Conservation (phyloP, 2,797 vertebrate species). For the Leptodactylus fallax region DNA sequence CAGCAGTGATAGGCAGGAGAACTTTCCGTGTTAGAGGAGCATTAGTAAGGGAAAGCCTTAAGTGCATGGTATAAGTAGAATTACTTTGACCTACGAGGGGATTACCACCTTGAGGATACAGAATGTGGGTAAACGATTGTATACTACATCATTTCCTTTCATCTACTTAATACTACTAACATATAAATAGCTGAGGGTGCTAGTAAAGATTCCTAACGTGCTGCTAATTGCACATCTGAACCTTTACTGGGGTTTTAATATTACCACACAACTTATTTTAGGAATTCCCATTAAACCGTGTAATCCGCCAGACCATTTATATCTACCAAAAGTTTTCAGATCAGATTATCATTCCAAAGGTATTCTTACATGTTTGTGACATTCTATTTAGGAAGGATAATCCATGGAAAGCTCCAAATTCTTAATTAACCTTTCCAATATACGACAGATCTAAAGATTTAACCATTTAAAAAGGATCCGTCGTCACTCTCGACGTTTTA, state of each 20-base stretch:
- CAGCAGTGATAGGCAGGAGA: no score
- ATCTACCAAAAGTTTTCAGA: neutral
- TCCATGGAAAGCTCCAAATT: neutral
- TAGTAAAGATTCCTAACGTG: neutral
- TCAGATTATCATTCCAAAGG: no score
- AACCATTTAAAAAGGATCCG: no score
- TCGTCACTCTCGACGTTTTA: no score
- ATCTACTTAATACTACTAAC: neutral
- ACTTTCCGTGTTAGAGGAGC: no score
- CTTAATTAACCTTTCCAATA: neutral
- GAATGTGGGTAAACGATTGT: neutral
- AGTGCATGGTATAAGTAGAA: neutral
- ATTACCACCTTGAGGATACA: neutral
- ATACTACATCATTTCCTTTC: neutral
- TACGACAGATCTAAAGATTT: no score
- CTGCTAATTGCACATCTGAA: neutral
- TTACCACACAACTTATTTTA: neutral
- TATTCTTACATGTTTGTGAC: neutral
- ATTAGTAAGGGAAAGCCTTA: no score
- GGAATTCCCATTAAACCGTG: neutral
- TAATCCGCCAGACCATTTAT: neutral
- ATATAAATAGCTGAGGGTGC: neutral
- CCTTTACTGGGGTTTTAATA: neutral
- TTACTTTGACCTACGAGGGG: neutral
- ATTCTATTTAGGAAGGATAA: neutral